Evolutionary conservation across 1,140 invertebrate species (phyloP).

Genomic region (Asbolus verrucosus): DNA sequence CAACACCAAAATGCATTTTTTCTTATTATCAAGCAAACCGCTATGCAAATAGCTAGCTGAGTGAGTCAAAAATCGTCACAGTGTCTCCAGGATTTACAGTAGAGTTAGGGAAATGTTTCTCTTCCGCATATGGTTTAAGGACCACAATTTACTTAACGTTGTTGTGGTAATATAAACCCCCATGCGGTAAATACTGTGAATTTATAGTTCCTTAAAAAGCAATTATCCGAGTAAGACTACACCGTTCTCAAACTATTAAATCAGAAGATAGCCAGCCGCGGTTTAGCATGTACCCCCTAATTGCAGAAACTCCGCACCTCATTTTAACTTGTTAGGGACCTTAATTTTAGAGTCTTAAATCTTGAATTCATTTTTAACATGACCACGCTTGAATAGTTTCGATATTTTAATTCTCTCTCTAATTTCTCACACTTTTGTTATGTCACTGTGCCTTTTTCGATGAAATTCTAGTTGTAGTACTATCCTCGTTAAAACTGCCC

Average conservation of each 20-base stretch:
- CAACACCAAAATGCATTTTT: too few relatives aligned
- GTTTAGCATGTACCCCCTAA: not conserved
- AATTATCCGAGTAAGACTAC: constrained; percentile 50
- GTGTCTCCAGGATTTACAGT: not conserved
- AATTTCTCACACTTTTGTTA: not conserved
- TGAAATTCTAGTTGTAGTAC: not conserved
- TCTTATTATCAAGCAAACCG: too few relatives aligned
- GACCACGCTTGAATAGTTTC: too few relatives aligned
- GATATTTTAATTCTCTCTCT: too few relatives aligned
- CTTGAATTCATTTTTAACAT: too few relatives aligned
- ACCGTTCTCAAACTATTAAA: constrained; percentile 51
- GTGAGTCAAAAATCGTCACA: not conserved
- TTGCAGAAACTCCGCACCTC: not conserved
- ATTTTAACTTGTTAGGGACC: too few relatives aligned
- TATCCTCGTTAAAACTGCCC: not conserved
- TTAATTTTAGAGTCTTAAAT: too few relatives aligned
- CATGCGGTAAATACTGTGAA: constrained; percentile 52
- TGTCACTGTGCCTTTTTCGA: not conserved
- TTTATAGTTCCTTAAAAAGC: constrained; percentile 59
- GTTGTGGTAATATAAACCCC: constrained; percentile 45
- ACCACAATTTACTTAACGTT: constrained; percentile 22
- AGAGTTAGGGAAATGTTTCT: constrained; percentile 9
- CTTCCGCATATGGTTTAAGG: constrained; percentile 8
- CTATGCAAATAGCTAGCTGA: too few relatives aligned
- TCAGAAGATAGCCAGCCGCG: constrained; percentile 35